Conservation (phyloP, 2,888 invertebrate genomes). For the Melangyna quadrimaculata region DNA sequence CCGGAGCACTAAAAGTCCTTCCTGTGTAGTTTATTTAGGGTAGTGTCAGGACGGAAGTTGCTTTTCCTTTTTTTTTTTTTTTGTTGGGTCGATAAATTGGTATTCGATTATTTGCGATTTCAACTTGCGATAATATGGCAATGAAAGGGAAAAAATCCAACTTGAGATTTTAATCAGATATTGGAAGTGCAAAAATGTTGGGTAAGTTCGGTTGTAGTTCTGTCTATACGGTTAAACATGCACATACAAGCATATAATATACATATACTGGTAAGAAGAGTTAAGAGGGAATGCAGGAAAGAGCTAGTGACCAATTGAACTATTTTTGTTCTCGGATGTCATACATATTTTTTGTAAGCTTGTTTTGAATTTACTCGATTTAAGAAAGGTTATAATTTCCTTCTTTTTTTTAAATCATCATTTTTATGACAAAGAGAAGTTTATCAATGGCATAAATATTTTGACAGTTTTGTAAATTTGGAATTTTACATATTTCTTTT, state of each 20-base stretch:
- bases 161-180: slow-evolving; percentile 1
- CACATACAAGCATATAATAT: too few species aligned
- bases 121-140: slow-evolving; percentile 5
- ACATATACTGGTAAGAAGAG: too few species aligned
- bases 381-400: not conserved
- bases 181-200: not conserved
- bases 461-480: not conserved
- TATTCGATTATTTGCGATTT: slow-evolving; percentile 22
- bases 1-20: slow-evolving; percentile 11
- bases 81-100: slow-evolving; percentile 10
- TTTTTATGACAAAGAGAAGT: not conserved
- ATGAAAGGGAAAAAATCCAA: not conserved
- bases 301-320: not conserved
- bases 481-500: too few species aligned
- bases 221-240: not conserved
- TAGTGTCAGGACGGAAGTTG: slow-evolving; percentile 10
- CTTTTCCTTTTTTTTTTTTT: not conserved
- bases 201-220: not conserved
- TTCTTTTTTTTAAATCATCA: not conserved
- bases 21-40: not conserved
- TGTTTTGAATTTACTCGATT: not conserved
- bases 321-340: not conserved
- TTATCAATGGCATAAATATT: not conserved
- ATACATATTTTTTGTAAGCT: not conserved
- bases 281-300: too few species aligned